Base-by-base conservation (phyloP, 2,888 invertebrate species). In the Dicyrtoma fusca region DNA sequence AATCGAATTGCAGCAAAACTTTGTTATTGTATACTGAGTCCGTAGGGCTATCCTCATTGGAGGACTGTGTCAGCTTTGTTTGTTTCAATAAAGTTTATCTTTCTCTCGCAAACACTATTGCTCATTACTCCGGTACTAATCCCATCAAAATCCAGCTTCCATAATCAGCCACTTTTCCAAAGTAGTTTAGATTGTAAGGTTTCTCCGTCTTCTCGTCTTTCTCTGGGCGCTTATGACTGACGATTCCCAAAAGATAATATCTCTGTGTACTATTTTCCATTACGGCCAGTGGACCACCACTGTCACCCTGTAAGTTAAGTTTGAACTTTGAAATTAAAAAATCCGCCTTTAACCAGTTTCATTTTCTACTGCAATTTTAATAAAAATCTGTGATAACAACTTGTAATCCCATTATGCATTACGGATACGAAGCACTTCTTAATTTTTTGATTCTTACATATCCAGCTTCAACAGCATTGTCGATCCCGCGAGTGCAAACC, bases 221-320 rank as follows among this genome's bases (percentile, higher is more conserved):
- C 57, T 77, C 76, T 1, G 76, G 76, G 51, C 77, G 34, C 59
- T 76, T 76, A 26, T 77, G 76, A 17, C 73, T 73, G 6, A 76
- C 76, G 3, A 77, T 57, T 26, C 77, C 77, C 3, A 75, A 61
- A 1, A 77, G 65, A 49, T 66, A 53, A 17, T 73, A 70, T 42
- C n/a, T n/a, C 1, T 47, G 49, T 8, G 44, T 26, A 42, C 23
- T 25, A 6, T n/a, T 45, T 1, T 59, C 44, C 19, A 63, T 44
- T 6, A 65, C 64, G 6, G 65, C 69, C 1, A 76, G 47, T 4
- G 75, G 75, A 17, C 77, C 77, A 3, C 76, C 76, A 34, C 73
- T 73, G 49, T 77, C 77, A 1, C 77, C 77, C 66, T 66, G 49
- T n/a, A n/a, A n/a, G n/a, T n/a, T n/a, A n/a, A n/a, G n/a, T n/a